Conservation (phyloP, 2,888 invertebrate species). For the Schrankia costaestrigalis region DNA sequence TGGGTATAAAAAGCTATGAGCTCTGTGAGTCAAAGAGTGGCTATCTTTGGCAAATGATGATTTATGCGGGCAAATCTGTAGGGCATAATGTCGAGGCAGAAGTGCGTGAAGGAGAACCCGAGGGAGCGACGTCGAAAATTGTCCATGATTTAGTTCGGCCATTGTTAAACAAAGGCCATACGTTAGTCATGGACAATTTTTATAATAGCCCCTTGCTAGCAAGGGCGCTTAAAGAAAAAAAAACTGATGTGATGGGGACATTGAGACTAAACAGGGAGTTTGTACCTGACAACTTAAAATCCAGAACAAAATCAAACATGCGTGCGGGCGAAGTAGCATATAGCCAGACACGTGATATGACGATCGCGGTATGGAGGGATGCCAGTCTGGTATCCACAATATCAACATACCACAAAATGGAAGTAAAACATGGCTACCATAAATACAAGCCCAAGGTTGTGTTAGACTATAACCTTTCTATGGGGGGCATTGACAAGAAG, state of each 20-base stretch:
- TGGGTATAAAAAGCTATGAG: too few relatives aligned
- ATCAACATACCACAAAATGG: background rate
- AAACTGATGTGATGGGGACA: constrained; percentile 25
- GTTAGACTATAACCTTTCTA: constrained; percentile 19
- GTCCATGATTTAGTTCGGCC: background rate
- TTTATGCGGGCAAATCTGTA: constrained; percentile 4
- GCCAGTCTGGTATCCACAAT: constrained; percentile 5
- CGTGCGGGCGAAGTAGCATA: constrained; percentile 16
- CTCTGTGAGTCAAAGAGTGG: constrained; percentile 2
- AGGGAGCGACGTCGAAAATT: background rate
- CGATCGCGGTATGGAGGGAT: constrained; percentile 21
- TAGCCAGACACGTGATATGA: constrained; percentile 20
- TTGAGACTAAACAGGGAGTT: constrained; percentile 26
- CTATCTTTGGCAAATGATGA: constrained; percentile 18
- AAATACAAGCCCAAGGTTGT: constrained; percentile 13
- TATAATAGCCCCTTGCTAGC: constrained; percentile 1
- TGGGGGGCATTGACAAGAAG: too few relatives aligned
- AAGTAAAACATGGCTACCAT: constrained; percentile 4
- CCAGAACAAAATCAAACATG: constrained; percentile 16
- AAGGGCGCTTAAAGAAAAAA: constrained; percentile 6
- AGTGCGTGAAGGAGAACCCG: background rate
- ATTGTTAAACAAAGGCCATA: background rate
- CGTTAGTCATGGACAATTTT: constrained; percentile 1
- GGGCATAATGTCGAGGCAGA: background rate
- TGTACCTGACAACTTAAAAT: constrained; percentile 20